Conservation (phyloP, 2,113 vertebrate species). For the Dicrurus megarhynchus region DNA sequence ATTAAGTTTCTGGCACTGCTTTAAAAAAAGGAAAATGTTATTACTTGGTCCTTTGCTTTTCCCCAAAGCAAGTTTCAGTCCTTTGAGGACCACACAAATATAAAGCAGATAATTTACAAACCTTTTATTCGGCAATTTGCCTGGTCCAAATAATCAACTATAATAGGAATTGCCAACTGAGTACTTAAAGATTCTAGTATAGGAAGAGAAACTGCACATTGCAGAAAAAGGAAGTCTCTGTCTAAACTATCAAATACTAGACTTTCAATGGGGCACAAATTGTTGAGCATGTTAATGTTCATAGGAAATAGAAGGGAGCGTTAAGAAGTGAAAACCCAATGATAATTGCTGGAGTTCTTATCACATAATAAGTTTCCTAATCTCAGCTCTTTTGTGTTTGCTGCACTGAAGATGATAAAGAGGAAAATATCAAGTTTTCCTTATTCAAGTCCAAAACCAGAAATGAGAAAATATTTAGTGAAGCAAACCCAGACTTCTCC, state of each 20-base stretch:
- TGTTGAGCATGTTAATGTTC: neutral
- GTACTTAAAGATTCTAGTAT: neutral
- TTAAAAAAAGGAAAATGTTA: slow-evolving; percentile 39
- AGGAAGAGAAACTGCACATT: neutral
- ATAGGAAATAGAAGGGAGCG: neutral
- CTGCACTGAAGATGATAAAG: neutral
- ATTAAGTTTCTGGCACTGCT: slow-evolving; percentile 51
- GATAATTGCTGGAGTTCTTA: neutral
- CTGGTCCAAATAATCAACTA: slow-evolving; percentile 44
- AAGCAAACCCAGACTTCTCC: neutral
- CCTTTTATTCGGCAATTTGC: slow-evolving; percentile 42
- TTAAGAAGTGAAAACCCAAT: neutral
- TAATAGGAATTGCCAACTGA: neutral
- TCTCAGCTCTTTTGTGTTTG: neutral
- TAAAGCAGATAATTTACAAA: slow-evolving; percentile 51
- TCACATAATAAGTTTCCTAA: neutral
- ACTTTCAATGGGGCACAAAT: neutral
- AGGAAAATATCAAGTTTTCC: neutral
- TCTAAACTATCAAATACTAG: neutral
- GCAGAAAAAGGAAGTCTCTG: neutral
- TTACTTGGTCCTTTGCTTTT: slow-evolving; percentile 50
- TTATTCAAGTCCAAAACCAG: neutral
- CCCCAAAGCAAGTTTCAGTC: slow-evolving; percentile 50
- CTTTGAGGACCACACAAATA: slow-evolving; percentile 42
- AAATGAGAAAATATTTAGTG: neutral